A percentile compares a stretch with the other conserved stretches of the same genome.
These are phyloP conservation scores for Fundulus diaphanus DNA, from an alignment of 2,797 vertebrate species.

Conservation along the genomic window DNA sequence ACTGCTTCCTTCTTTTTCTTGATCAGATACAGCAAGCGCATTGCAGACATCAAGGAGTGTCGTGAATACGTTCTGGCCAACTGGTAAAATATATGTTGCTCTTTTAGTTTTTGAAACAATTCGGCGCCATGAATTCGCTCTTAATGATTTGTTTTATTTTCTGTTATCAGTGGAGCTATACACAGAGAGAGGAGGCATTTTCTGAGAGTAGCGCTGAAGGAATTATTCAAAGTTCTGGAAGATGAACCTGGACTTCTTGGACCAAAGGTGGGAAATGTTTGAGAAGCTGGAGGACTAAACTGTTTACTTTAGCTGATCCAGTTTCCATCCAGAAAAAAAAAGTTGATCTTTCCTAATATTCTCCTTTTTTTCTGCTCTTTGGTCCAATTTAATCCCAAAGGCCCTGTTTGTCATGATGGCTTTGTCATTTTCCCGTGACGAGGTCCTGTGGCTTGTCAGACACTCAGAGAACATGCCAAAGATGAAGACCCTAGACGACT, in stretches of 20 bases:
- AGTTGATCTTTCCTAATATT: constrained; percentile 11
- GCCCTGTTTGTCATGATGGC: constrained; percentile 91
- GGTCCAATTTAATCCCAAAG: constrained; percentile 68
- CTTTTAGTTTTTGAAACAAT: constrained; percentile 16
- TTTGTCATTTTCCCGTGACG: constrained; percentile 91
- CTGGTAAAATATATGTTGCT: constrained; percentile 73
- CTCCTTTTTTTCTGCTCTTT: constrained; percentile 20
- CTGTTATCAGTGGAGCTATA: constrained; percentile 80
- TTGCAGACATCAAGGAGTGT: constrained; percentile 91
- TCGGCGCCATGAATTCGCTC: neutral
- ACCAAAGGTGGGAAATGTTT: constrained; percentile 83
- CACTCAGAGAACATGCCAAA: constrained; percentile 91
- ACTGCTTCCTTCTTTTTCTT: neutral
- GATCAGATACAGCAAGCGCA: constrained; percentile 86
- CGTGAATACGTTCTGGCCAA: constrained; percentile 83
- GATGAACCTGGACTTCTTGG: constrained; percentile 93
- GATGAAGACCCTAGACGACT: constrained; percentile 90
- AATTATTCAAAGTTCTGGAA: constrained; percentile 85
- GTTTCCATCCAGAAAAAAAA: constrained; percentile 1
- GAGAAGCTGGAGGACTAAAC: constrained; percentile 7
- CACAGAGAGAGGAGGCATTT: constrained; percentile 87
- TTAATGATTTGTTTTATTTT: constrained; percentile 18
- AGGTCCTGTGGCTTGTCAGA: constrained; percentile 89
- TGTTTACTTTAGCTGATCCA: constrained; percentile 1
- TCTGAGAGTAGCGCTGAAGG: constrained; percentile 86